Evolutionary conservation across 1,140 invertebrate genomes (phyloP).

Genomic region (Platyura marginata): DNA sequence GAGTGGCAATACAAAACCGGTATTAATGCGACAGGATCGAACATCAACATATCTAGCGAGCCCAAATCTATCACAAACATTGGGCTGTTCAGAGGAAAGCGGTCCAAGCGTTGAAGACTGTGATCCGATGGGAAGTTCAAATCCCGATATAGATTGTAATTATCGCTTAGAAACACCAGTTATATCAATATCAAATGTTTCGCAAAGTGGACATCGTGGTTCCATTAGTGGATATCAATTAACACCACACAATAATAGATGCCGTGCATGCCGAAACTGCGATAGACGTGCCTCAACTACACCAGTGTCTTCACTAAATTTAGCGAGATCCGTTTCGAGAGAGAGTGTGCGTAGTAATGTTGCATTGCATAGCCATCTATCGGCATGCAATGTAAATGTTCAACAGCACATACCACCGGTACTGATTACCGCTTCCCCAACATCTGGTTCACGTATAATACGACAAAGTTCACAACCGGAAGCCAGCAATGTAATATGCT

Average conservation of each 20-base stretch:
- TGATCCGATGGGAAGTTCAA: slow-evolving; percentile 56
- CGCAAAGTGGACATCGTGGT: slow-evolving; percentile 28
- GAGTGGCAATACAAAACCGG: slow-evolving; percentile 38
- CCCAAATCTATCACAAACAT: slow-evolving; percentile 51
- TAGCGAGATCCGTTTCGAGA: slow-evolving; percentile 38
- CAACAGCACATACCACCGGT: slow-evolving; percentile 37
- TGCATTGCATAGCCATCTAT: neutral
- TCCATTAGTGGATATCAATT: slow-evolving; percentile 36
- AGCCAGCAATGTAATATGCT: slow-evolving; percentile 41
- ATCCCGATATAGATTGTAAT: slow-evolving; percentile 76
- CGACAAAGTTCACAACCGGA: slow-evolving; percentile 82
- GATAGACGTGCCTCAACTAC: slow-evolving; percentile 55
- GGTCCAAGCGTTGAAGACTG: slow-evolving; percentile 32
- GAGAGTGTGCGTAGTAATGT: slow-evolving; percentile 1
- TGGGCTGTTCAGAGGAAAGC: slow-evolving; percentile 59
- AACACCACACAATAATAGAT: slow-evolving; percentile 31
- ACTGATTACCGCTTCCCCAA: slow-evolving; percentile 46
- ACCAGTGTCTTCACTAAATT: slow-evolving; percentile 47
- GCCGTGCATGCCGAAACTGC: slow-evolving; percentile 39
- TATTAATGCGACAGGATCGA: slow-evolving; percentile 65
- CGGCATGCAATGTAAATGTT: slow-evolving; percentile 3
- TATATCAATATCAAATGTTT: slow-evolving; percentile 21
- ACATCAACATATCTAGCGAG: slow-evolving; percentile 53
- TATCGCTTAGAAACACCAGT: slow-evolving; percentile 31
- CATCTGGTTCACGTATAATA: slow-evolving; percentile 49